Evolutionary conservation across 1,140 invertebrate genomes (phyloP).

Genomic region (Habropoda laboriosa): DNA sequence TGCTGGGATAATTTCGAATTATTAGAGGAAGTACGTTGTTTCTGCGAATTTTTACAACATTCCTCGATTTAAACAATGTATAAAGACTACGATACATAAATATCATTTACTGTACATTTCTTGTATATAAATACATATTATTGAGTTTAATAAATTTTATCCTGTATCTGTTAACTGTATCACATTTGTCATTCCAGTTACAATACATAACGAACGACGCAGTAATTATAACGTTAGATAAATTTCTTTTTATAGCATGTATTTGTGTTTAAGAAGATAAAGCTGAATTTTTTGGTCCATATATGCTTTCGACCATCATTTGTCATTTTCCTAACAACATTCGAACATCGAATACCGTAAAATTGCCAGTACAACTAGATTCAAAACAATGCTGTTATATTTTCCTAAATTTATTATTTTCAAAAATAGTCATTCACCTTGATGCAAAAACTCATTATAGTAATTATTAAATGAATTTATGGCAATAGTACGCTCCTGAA

Average conservation of each 20-base stretch:
- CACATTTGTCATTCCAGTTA: neutral
- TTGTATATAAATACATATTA: conserved; percentile 40
- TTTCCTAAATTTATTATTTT: neutral
- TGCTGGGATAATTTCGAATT: conserved; percentile 49
- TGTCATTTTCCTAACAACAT: conserved; percentile 26
- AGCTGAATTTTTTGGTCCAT: neutral
- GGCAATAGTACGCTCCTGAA: neutral
- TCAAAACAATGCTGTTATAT: neutral
- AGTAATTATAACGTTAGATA: neutral
- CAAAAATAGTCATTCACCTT: neutral
- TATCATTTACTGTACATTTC: conserved; percentile 37
- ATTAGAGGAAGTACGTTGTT: conserved; percentile 31
- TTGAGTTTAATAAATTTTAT: conserved; percentile 39
- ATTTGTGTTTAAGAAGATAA: neutral
- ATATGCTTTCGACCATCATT: neutral
- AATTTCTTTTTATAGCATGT: neutral
- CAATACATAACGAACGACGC: neutral
- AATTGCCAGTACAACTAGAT: neutral
- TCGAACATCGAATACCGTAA: conserved; percentile 21
- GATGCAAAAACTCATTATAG: neutral
- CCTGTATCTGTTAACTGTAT: neutral
- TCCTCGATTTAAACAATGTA: conserved; percentile 39
- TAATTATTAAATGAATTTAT: conserved; percentile 1
- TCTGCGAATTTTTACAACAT: conserved; percentile 24
- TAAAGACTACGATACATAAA: conserved; percentile 22